Evolutionary conservation across 2,888 invertebrate species (phyloP), one percentile per base, ranked within the genome.

Genomic region (Lasioglossum zephyrum): DNA sequence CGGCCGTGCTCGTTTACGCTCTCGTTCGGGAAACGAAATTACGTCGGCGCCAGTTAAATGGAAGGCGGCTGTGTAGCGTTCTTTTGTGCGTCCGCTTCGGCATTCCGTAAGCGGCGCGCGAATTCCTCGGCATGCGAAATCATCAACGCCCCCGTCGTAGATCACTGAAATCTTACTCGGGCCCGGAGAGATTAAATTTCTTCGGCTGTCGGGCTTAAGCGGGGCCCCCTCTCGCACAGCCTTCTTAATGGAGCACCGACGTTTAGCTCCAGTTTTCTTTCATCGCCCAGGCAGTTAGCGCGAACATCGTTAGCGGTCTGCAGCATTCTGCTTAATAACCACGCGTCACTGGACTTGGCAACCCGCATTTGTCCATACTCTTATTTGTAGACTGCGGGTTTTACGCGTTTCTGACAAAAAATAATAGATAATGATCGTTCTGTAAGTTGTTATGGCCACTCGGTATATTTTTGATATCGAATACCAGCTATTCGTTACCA

Each of bases 111-210:
- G 57, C 72, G 39, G 13, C 26, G n/a, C 6, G n/a, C 44, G 26
- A 18, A 26, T 18, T 16, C 31, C 9, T 5, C 26, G 74, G 70
- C 70, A 79, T 60, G 79, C 77, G 73, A 74, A 79, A 79, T 75
- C 80, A 80, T 85, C 77, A 77, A 84, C 74, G 79, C 76, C 75
- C 73, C 36, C 63, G 39, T 76, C 78, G 75, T 84, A 84, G 57
- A 85, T 84, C 84, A 79, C 74, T 79, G 79, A 77, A 57, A 83
- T 75, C 76, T 85, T 73, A 79, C 84, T 83, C 78, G 74, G 16
- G 16, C 73, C 44, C 57, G 57, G 79, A 76, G 75, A 85, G 72
- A 85, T 84, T 79, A 75, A 85, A 84, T 78, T 85, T 79, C 85
- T 84, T 83, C 73, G 73, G 77, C 74, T 53, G 66, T 22, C 41